Evolutionary conservation across 2,888 invertebrate species (phyloP).

Genomic region (Sericinus montela): DNA sequence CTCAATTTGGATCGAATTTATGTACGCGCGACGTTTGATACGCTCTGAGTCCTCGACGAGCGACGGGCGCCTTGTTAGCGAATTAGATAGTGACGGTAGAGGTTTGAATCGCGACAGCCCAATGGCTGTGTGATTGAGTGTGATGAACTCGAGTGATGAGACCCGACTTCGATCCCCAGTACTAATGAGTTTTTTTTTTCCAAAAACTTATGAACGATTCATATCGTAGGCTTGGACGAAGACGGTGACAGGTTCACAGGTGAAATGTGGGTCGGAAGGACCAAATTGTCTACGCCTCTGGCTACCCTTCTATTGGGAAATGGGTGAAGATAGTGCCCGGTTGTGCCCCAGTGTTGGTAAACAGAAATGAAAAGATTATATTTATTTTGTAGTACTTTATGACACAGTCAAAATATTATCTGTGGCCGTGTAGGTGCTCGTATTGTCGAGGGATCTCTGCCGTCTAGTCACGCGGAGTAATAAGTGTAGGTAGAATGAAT

Average conservation of each 20-base stretch:
- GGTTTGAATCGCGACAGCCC: background rate
- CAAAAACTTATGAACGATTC: too few relatives aligned
- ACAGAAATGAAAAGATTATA: background rate
- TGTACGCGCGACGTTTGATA: constrained; percentile 27
- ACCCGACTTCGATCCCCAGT: too few relatives aligned
- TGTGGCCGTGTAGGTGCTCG: background rate
- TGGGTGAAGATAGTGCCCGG: too few relatives aligned
- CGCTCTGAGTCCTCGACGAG: constrained; percentile 22
- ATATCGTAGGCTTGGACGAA: too few relatives aligned
- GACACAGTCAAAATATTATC: background rate
- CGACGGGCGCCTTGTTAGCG: background rate
- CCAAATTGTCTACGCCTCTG: too few relatives aligned
- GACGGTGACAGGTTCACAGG: too few relatives aligned
- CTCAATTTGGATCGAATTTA: constrained; percentile 36
- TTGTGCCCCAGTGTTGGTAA: constrained; percentile 1
- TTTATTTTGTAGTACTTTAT: constrained; percentile 15
- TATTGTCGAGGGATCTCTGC: constrained; percentile 24
- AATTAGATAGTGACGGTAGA: background rate
- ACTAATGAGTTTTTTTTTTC: too few relatives aligned
- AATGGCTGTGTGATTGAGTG: too few relatives aligned
- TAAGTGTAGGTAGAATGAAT: constrained; percentile 24
- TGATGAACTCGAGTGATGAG: too few relatives aligned
- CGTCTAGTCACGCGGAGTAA: constrained; percentile 29
- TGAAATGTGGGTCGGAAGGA: too few relatives aligned
- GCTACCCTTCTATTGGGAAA: too few relatives aligned